Conservation (phyloP, 2,888 invertebrate genomes). For the Ecdyonurus torrentis region DNA sequence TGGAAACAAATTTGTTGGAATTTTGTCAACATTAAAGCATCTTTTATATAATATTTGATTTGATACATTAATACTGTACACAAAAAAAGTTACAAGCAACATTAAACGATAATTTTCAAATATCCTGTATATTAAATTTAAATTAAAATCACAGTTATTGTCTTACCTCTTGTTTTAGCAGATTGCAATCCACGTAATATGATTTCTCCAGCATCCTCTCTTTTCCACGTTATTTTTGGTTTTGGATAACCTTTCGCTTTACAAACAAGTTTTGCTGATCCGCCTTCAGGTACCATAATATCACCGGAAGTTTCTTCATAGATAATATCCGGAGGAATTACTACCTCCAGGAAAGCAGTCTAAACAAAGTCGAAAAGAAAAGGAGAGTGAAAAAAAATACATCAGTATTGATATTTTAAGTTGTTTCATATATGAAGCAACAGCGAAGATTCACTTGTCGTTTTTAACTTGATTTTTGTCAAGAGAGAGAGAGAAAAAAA, state of each 20-base stretch:
- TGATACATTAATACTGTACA: too few relatives aligned
- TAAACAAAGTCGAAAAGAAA: too few relatives aligned
- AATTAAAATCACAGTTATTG: background rate
- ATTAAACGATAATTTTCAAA: background rate
- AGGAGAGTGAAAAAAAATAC: too few relatives aligned
- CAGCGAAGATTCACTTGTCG: too few relatives aligned
- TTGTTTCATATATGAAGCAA: too few relatives aligned
- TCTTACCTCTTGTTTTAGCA: slow-evolving; percentile 53
- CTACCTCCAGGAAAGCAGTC: slow-evolving; percentile 79
- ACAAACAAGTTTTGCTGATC: slow-evolving; percentile 71
- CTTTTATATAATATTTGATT: too few relatives aligned
- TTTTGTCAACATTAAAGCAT: too few relatives aligned
- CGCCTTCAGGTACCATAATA: slow-evolving; percentile 88
- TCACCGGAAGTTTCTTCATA: slow-evolving; percentile 84
- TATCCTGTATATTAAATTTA: background rate
- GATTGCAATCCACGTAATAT: slow-evolving; percentile 55
- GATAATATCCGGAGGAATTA: slow-evolving; percentile 78
- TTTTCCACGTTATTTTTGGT: slow-evolving; percentile 69
- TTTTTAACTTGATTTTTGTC: too few relatives aligned
- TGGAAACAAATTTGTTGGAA: too few relatives aligned
- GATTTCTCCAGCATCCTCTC: slow-evolving; percentile 72
- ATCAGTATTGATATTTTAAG: too few relatives aligned
- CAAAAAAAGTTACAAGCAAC: too few relatives aligned
- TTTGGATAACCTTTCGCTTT: slow-evolving; percentile 71
- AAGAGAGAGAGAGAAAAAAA: too few relatives aligned